These are phyloP conservation scores for Dipus sagitta DNA, from an alignment of 2,797 vertebrate genomes.

Conservation along the genomic window DNA sequence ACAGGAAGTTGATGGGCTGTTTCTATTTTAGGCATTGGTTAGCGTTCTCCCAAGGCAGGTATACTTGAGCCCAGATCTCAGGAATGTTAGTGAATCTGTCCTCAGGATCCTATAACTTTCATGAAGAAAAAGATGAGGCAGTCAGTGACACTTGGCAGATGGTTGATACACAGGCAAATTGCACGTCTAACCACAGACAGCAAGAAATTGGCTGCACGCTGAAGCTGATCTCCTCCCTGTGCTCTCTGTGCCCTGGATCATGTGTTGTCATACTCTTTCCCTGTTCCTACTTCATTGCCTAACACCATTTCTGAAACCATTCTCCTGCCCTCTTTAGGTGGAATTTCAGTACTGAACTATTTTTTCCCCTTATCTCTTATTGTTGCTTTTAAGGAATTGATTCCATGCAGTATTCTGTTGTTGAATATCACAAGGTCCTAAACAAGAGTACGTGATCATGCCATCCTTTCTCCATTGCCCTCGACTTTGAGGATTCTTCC, in stretches of 20 bases:
- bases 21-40: neutral
- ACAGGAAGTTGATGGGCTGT: neutral
- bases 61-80: neutral
- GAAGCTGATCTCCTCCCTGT: neutral
- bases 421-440: neutral
- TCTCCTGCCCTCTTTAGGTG: constrained; percentile 62
- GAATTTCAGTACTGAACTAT: constrained; percentile 63
- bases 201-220: neutral
- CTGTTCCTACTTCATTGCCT: neutral
- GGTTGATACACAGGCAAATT: neutral
- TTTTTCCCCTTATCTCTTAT: neutral
- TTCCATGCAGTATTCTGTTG: constrained; percentile 21
- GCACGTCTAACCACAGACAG: neutral
- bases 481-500: neutral
- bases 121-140: neutral
- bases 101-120: constrained; percentile 1
- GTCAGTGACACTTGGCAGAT: neutral
- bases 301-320: constrained; percentile 38
- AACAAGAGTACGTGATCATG: neutral
- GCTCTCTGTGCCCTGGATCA: neutral
- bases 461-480: constrained; percentile 14
- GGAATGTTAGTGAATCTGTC: neutral
- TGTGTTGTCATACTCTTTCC: no score
- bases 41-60: neutral
- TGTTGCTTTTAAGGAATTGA: constrained; percentile 39